Conservation (phyloP, 2,888 invertebrate genomes). For the Drosophila prolongata region DNA sequence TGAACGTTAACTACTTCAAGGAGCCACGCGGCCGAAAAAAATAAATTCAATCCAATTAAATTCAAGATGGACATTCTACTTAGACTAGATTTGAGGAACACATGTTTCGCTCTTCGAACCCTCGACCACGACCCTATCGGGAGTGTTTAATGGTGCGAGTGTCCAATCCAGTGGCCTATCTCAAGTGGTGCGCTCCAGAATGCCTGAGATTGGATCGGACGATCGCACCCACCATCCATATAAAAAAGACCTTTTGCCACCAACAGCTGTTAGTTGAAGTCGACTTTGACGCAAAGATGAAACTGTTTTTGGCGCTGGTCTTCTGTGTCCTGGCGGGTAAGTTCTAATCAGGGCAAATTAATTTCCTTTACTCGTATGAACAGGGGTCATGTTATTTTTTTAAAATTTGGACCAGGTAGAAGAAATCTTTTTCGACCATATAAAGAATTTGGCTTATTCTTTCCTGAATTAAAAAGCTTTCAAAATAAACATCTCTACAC, state of each 20-base stretch:
- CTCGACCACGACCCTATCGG: constrained; percentile 22
- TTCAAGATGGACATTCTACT: constrained; percentile 37
- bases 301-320: constrained; percentile 86
- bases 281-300: constrained; percentile 83
- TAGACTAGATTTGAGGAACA: constrained; percentile 23
- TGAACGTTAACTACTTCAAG: constrained; percentile 17
- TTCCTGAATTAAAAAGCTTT: too few species aligned
- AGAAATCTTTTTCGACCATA: too few species aligned
- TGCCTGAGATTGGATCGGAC: constrained; percentile 35
- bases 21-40: constrained; percentile 34
- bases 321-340: constrained; percentile 85
- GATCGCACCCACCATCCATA: constrained; percentile 17
- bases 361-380: too few species aligned
- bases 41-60: constrained; percentile 28
- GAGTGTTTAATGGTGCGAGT: constrained; percentile 11
- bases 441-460: too few species aligned
- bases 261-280: constrained; percentile 50
- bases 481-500: too few species aligned
- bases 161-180: constrained; percentile 37
- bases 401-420: too few species aligned
- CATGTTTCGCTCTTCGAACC: constrained; percentile 29
- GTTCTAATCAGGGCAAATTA: constrained; percentile 34
- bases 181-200: constrained; percentile 34
- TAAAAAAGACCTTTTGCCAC: constrained; percentile 23
- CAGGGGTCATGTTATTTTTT: too few species aligned